Percentiles rank a stretch among this genome's conserved stretches.
Conservation (phyloP, 2,888 invertebrate genomes). For the Thera obeliscata region DNA sequence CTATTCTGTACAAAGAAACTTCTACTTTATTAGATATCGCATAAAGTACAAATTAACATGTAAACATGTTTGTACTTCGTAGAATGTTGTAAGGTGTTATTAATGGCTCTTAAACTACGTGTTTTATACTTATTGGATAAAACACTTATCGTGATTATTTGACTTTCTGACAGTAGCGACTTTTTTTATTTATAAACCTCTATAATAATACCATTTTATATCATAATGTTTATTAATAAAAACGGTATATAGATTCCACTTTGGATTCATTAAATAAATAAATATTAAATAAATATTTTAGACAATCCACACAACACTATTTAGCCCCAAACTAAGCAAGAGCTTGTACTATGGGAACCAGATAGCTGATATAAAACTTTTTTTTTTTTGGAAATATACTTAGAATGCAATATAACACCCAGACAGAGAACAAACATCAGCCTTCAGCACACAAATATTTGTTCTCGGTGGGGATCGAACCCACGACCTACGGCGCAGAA, state of each 20-base stretch:
- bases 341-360: too few relatives aligned
- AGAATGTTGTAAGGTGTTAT: conserved; percentile 66
- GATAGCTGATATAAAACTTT: too few relatives aligned
- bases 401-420: too few relatives aligned
- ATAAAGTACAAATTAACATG: conserved; percentile 48
- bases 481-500: too few relatives aligned
- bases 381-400: too few relatives aligned
- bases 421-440: too few relatives aligned
- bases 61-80: conserved; percentile 38
- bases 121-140: conserved; percentile 84
- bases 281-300: too few relatives aligned
- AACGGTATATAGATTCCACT: conserved; percentile 4
- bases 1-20: conserved; percentile 48
- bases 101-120: conserved; percentile 77
- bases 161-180: conserved; percentile 71
- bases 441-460: too few relatives aligned
- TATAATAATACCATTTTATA: conserved; percentile 67
- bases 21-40: conserved; percentile 40
- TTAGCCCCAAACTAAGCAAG: too few relatives aligned
- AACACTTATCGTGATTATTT: conserved; percentile 80
- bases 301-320: too few relatives aligned
- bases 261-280: neutral
- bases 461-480: too few relatives aligned
- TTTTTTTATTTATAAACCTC: conserved; percentile 70
- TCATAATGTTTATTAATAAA: conserved; percentile 8